Evolutionary conservation across 2,888 invertebrate species (phyloP), one percentile per base, ranked within the genome.

Genomic region (Pyrrhia umbra): DNA sequence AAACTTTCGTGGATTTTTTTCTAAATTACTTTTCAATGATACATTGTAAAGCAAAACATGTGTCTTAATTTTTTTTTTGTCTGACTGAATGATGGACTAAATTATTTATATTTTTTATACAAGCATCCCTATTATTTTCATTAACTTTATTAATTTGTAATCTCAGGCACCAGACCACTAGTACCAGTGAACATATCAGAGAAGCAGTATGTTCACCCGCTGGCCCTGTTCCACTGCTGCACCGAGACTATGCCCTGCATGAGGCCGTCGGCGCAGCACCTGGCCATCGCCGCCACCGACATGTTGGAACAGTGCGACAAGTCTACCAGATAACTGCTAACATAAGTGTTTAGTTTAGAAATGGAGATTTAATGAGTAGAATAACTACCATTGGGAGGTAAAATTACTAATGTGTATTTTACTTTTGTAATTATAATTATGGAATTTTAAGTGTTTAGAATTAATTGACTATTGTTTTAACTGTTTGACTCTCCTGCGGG

Each of bases 181-280:
- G 83, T 98, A 16, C 97, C 97, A 0, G 95, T 95, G 15, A 90
- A 95, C 60, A 95, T 97, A 65, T 90, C 95, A 0, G 95, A 94
- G 61, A 87, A 92, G n/a, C 93, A 95, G 27, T 98, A 97, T 83
- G 92, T 94, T 10, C 90, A 91, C 6, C 95, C 97, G 0, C 92
- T 98, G 1, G 96, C 97, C 37, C 78, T 98, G 67, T 97, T 97
- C 91, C 96, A 95, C 86, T 95, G 95, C 72, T 97, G 97, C 85
- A 98, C 98, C 0, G 96, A 96, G 84, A 85, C 91, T 9, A 87
- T 94, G 70, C 95, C 96, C 4, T 88, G 91, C 18, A 88, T 93
- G 68, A 90, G 98, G 20, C 97, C 97, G 0, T 86, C 95, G 2
- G 97, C 97, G 0, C 89, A 88, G 47, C 95, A 95, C 51, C 85